Percentiles rank a stretch among this genome's conserved stretches.
phyloP scores from a whole-genome alignment of 2,888 invertebrate genomes.

The Agriopis leucophaearia region DNA sequence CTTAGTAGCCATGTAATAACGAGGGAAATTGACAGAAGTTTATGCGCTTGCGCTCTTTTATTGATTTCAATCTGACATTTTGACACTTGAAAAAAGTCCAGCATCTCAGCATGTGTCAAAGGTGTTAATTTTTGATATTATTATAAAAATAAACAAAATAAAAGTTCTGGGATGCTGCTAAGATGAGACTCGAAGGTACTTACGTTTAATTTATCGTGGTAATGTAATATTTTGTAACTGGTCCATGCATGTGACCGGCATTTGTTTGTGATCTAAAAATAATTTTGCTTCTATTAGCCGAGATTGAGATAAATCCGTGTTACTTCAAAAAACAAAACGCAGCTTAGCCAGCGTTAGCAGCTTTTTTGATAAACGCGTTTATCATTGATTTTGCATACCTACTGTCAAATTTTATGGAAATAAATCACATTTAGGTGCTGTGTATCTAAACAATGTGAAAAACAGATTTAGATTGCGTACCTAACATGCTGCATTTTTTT shows the following conservation, averaged over 20 bases:
- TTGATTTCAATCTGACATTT: conserved; percentile 72
- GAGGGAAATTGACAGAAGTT: conserved; percentile 37
- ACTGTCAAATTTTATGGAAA: too few relatives aligned
- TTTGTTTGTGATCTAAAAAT: conserved; percentile 8
- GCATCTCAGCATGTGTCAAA: conserved; percentile 36
- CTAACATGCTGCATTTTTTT: too few relatives aligned
- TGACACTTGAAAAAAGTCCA: conserved; percentile 55
- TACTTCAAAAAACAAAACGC: too few relatives aligned
- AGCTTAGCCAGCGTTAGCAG: not conserved
- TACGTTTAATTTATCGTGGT: not conserved
- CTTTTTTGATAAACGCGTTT: too few relatives aligned
- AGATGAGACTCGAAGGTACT: conserved; percentile 69
- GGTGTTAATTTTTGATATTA: conserved; percentile 41
- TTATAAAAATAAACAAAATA: conserved; percentile 53
- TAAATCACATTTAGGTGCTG: too few relatives aligned
- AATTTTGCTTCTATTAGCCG: not conserved
- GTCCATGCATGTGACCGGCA: too few relatives aligned
- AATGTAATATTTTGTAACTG: not conserved
- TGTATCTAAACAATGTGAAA: not conserved
- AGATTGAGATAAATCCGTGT: too few relatives aligned
- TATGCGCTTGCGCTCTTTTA: conserved; percentile 75
- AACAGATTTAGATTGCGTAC: too few relatives aligned
- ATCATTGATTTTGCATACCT: too few relatives aligned
- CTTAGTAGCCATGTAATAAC: conserved; percentile 2
- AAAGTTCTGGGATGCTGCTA: conserved; percentile 44